Percentiles rank a stretch among this genome's conserved stretches.
These are phyloP conservation scores for rat (Rattus norvegicus) DNA, from an alignment of 2,113 vertebrate species.

Conservation along the genomic window DNA sequence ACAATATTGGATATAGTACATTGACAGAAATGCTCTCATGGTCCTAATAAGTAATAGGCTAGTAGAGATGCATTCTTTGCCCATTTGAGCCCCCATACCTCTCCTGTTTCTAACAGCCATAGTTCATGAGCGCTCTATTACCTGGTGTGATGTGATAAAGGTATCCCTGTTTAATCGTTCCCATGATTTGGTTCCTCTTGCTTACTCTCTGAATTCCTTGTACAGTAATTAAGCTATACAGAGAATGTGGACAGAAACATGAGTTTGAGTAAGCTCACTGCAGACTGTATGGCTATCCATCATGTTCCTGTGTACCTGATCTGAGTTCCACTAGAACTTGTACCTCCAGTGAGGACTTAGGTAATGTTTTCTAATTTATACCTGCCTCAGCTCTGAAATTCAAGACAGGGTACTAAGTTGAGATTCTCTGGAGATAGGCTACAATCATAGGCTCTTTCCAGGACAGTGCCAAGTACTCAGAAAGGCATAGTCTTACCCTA, in stretches of 20 bases:
- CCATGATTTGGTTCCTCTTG: not conserved
- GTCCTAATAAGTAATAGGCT: not conserved
- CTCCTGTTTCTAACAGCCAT: not conserved
- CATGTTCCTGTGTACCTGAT: not conserved
- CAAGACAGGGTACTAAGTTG: not conserved
- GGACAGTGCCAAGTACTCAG: not conserved
- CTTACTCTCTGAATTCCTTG: slow-evolving; percentile 15
- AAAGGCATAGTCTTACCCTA: not conserved
- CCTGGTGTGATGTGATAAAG: not conserved
- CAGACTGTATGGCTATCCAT: not conserved
- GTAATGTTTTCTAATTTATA: not conserved
- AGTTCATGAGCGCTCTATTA: not conserved
- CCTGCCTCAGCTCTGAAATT: not conserved
- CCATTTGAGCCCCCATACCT: not conserved
- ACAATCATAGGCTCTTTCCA: not conserved
- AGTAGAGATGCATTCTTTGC: not conserved
- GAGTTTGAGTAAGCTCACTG: not conserved
- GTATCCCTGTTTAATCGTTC: slow-evolving; percentile 26
- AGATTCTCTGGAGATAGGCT: slow-evolving; percentile 24
- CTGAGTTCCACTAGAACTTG: not conserved
- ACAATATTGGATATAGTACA: slow-evolving; percentile 28
- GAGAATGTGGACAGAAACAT: slow-evolving; percentile 41
- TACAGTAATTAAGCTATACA: slow-evolving; percentile 11
- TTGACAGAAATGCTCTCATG: slow-evolving; percentile 36
- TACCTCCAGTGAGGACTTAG: not conserved